Conservation (phyloP, 2,113 vertebrate species). For the Platichthys flesus region DNA sequence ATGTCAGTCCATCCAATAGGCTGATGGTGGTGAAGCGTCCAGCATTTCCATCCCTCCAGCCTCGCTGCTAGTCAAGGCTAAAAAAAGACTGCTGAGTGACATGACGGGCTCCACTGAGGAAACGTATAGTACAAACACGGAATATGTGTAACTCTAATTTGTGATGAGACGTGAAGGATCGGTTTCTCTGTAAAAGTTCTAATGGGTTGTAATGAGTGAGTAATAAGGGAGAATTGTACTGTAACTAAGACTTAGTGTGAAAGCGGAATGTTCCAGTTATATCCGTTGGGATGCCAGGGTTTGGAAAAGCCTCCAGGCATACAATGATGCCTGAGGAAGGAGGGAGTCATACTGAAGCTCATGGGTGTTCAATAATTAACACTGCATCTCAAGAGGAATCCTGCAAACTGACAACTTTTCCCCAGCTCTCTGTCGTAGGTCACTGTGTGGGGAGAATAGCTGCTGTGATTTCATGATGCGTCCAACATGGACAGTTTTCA, state of each 20-base stretch:
- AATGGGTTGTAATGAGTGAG: constrained; percentile 6
- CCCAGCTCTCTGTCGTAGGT: constrained; percentile 38
- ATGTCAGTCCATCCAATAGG: not conserved
- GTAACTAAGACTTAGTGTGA: constrained; percentile 34
- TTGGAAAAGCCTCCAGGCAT: constrained; percentile 62
- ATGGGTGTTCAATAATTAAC: constrained; percentile 65
- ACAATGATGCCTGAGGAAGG: constrained; percentile 54
- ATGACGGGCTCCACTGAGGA: not conserved
- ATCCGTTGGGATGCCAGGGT: constrained; percentile 61
- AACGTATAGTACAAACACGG: not conserved
- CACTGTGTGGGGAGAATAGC: constrained; percentile 52
- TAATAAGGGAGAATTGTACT: constrained; percentile 16
- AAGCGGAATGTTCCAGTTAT: constrained; percentile 53
- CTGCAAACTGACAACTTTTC: constrained; percentile 52
- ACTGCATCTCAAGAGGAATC: constrained; percentile 47
- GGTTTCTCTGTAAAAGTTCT: not conserved
- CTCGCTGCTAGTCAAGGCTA: not conserved
- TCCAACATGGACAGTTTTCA: constrained; percentile 37
- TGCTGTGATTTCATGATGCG: constrained; percentile 35
- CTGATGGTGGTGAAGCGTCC: not conserved
- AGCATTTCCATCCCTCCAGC: not conserved
- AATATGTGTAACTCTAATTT: not conserved
- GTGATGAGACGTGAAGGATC: not conserved
- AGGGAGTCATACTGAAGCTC: constrained; percentile 55
- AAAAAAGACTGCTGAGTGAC: not conserved